Conservation (phyloP, 2,888 invertebrate genomes). For the Luperina nickerlii region DNA sequence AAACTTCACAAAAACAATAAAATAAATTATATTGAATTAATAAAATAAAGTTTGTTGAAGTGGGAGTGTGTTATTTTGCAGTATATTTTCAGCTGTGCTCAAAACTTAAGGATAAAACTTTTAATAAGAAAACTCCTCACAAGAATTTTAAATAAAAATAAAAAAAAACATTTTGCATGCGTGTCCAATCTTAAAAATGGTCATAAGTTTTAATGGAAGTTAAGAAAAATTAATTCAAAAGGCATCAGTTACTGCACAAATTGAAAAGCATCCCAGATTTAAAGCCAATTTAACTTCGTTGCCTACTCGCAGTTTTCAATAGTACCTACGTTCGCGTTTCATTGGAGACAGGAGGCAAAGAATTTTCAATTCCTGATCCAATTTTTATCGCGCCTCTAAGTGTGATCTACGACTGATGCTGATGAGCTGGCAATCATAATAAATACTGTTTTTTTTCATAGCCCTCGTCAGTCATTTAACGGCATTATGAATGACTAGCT, state of each 20-base stretch:
- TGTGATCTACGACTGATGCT: constrained; percentile 23
- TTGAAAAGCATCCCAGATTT: constrained; percentile 71
- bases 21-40: not conserved
- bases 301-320: constrained; percentile 67
- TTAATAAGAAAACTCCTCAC: constrained; percentile 10
- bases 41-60: not conserved
- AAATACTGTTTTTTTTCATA: constrained; percentile 1
- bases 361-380: constrained; percentile 53
- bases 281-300: constrained; percentile 77
- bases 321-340: constrained; percentile 52
- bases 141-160: constrained; percentile 4
- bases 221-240: constrained; percentile 54
- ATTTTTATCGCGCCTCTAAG: constrained; percentile 37
- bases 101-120: not conserved
- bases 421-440: constrained; percentile 31
- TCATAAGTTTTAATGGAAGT: constrained; percentile 44
- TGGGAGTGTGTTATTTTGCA: not conserved
- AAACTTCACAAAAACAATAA: not conserved
- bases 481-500: not conserved
- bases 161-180: constrained; percentile 13
- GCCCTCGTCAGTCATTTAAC: constrained; percentile 7
- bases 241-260: constrained; percentile 63
- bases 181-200: constrained; percentile 38
- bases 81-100: not conserved
- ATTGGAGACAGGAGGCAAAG: constrained; percentile 38